Base-by-base conservation (phyloP, 2,113 vertebrate species). In the Apistogramma diplotaenia region DNA sequence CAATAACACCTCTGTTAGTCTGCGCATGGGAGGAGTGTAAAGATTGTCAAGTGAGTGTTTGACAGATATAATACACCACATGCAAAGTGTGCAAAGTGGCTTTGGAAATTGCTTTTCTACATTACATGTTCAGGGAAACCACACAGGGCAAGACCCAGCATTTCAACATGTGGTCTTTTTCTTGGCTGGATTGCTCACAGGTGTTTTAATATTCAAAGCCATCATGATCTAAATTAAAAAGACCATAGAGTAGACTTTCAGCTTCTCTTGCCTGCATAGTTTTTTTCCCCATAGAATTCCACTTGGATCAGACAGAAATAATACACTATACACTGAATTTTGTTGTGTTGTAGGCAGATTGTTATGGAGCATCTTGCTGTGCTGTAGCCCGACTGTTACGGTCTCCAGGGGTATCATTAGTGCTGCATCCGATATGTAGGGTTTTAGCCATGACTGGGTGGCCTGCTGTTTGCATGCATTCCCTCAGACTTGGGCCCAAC, bases 321-420 rank as follows among this genome's bases (percentile, higher is more conserved):
- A 83, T 58, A 67, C 43, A 60, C 67, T 59, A 35, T 70, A 74
- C 60, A 6, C 74, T 49, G 58, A 80, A 58, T 78, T 81, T 67
- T 72, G 84, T 78, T 84, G 75, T 82, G 79, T 76, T 67, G 79
- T 78, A 89, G 79, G 87, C 87, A 87, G 86, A 82, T 87, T 85
- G 78, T 61, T 70, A 35, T 2, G 2, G 70, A 49, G 62, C 81
- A 49, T 80, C 85, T 75, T 76, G 85, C 79, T 85, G 75, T 85
- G 82, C 79, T 71, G 79, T 79, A 90, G 81, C 85, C 85, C 86
- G 85, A 82, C 89, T 85, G 78, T 61, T 62, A 31, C 1, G 3
- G 74, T 93, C 92, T 89, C 92, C 61, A 49, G 90, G 85, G 93
- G 85, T 80, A 82, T 94, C 92, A 94, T 94, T 94, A 94, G 89